phyloP scores from a whole-genome alignment of 2,888 invertebrate genomes.

The Sericinus montela region DNA sequence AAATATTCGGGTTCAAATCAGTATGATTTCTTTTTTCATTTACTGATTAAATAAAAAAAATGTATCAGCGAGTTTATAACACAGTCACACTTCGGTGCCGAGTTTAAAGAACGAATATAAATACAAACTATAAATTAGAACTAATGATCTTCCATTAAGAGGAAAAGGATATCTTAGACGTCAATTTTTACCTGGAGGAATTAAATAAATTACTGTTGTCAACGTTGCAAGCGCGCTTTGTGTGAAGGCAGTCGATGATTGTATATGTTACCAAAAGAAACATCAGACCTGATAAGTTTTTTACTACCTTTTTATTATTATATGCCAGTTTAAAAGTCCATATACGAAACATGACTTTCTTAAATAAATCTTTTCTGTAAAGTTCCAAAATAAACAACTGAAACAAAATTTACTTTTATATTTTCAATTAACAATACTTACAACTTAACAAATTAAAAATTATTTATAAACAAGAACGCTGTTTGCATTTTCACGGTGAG shows the following conservation, averaged over 20 bases:
- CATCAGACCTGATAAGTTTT: background rate
- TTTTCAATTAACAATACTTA: no score
- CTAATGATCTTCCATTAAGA: conserved; percentile 9
- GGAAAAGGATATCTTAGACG: conserved; percentile 8
- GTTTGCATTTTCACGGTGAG: no score
- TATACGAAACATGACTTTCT: no score
- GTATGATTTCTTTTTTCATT: background rate
- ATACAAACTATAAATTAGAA: background rate
- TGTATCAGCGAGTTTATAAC: no score
- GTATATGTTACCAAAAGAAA: background rate
- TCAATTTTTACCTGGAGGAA: conserved; percentile 9
- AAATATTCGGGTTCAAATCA: no score
- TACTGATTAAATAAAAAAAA: background rate
- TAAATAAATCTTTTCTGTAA: no score
- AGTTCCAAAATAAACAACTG: no score
- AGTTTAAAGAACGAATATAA: background rate
- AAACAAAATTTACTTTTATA: no score
- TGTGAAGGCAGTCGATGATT: conserved; percentile 15
- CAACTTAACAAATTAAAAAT: no score
- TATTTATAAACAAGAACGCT: no score
- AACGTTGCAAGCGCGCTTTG: conserved; percentile 6
- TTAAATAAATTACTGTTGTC: conserved; percentile 13
- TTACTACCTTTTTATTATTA: no score
- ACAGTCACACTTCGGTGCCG: background rate
- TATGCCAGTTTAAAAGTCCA: no score